A percentile compares a stretch with the other conserved stretches of the same genome.
phyloP scores from a whole-genome alignment of 2,888 invertebrate species.

The Phyllotreta striolata region DNA sequence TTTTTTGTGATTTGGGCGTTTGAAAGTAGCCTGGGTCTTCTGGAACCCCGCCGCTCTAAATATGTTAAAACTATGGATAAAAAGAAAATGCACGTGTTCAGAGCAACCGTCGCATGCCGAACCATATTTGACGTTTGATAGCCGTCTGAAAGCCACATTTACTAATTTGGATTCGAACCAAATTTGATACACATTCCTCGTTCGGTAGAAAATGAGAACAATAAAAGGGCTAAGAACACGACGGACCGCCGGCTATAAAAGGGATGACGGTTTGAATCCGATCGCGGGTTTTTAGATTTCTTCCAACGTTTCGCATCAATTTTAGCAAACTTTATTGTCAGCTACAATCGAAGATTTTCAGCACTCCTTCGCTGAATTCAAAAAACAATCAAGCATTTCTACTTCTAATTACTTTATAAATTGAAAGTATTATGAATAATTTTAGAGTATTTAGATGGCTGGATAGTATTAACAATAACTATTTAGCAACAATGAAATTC shows the following conservation, averaged over 20 bases:
- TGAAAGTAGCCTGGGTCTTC: too few relatives aligned
- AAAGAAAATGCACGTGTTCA: constrained; percentile 46
- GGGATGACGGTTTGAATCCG: constrained; percentile 35
- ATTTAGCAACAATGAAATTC: too few relatives aligned
- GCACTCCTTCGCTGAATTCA: too few relatives aligned
- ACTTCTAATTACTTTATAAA: too few relatives aligned
- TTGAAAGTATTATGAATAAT: too few relatives aligned
- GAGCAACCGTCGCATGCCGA: constrained; percentile 55
- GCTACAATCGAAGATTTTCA: too few relatives aligned
- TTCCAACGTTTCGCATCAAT: constrained; percentile 29
- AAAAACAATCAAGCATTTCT: too few relatives aligned
- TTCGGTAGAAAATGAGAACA: constrained; percentile 57
- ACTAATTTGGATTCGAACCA: constrained; percentile 62
- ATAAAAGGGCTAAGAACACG: constrained; percentile 53
- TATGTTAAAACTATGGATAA: constrained; percentile 18
- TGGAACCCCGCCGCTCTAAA: too few relatives aligned
- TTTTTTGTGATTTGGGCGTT: too few relatives aligned
- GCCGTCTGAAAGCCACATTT: constrained; percentile 58
- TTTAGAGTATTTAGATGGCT: too few relatives aligned
- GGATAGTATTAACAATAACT: too few relatives aligned
- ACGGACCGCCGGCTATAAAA: constrained; percentile 34
- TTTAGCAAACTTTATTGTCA: not conserved
- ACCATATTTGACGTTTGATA: constrained; percentile 61
- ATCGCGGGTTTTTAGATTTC: constrained; percentile 30
- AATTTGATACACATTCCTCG: constrained; percentile 60